Conservation (phyloP, 2,888 invertebrate species). For the Stomorhina lunata region DNA sequence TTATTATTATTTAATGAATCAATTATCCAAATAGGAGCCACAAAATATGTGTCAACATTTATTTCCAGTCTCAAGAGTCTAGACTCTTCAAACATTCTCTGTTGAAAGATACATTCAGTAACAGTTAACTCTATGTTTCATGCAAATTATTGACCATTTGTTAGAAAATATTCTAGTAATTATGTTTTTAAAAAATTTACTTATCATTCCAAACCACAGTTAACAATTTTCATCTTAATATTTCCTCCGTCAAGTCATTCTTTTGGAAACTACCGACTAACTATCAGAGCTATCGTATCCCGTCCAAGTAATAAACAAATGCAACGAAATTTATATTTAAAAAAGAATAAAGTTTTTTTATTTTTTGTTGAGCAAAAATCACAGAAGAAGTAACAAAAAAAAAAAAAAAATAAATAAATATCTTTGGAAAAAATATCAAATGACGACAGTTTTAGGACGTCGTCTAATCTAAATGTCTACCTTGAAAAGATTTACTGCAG, state of each 20-base stretch:
- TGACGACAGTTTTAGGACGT: conserved; percentile 70
- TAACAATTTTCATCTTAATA: not conserved
- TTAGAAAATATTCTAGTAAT: not conserved
- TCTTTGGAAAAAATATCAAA: conserved; percentile 66
- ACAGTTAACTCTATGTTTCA: too few relatives aligned
- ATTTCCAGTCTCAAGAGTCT: too few relatives aligned
- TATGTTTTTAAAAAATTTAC: not conserved
- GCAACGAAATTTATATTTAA: conserved; percentile 39
- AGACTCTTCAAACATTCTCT: too few relatives aligned
- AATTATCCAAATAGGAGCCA: too few relatives aligned
- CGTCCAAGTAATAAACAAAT: conserved; percentile 59
- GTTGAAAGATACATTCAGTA: too few relatives aligned
- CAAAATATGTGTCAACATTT: too few relatives aligned
- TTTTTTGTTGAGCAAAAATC: too few relatives aligned
- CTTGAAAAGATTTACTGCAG: conserved; percentile 62
- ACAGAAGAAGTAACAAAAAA: conserved; percentile 14
- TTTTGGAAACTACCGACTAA: conserved; percentile 53
- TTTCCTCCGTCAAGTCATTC: conserved; percentile 13
- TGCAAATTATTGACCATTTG: too few relatives aligned
- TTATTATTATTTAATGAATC: too few relatives aligned
- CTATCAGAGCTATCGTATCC: conserved; percentile 17
- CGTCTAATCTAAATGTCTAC: conserved; percentile 66
- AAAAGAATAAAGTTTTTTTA: conserved; percentile 31
- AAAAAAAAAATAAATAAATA: conserved; percentile 9
- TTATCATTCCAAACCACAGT: conserved; percentile 13